Evolutionary conservation across 2,888 invertebrate species (phyloP).

Genomic region (Apamea sordens): DNA sequence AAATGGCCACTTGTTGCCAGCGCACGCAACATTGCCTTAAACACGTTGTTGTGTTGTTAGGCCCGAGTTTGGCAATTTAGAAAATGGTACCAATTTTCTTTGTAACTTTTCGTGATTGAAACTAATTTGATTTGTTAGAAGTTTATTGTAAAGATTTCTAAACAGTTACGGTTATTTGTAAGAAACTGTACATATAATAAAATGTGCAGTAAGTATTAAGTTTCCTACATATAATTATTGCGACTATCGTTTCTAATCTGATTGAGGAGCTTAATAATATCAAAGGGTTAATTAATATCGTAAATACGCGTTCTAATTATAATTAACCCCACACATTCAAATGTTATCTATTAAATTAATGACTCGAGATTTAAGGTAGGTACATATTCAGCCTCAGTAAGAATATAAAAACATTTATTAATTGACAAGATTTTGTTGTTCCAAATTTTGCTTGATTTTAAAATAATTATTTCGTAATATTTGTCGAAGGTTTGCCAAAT

Average conservation of each 20-base stretch:
- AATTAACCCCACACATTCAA: neutral
- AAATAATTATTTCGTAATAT: neutral
- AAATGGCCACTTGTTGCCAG: constrained; percentile 60
- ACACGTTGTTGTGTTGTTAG: constrained; percentile 11
- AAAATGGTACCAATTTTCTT: constrained; percentile 32
- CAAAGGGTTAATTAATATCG: neutral
- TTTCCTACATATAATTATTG: neutral
- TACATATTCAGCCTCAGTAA: neutral
- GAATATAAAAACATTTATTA: neutral
- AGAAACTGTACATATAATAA: neutral
- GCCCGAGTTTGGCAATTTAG: constrained; percentile 18
- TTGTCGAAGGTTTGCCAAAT: constrained; percentile 4
- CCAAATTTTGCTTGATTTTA: neutral
- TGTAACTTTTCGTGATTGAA: constrained; percentile 28
- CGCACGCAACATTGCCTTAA: constrained; percentile 18
- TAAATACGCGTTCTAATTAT: neutral
- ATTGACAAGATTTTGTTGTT: neutral
- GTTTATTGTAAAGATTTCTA: neutral
- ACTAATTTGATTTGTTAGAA: constrained; percentile 21
- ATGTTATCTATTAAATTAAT: neutral
- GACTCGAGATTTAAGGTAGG: neutral
- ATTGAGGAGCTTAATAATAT: neutral
- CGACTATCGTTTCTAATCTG: neutral
- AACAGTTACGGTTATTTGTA: neutral
- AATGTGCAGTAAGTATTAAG: neutral